Percentiles rank a stretch among this genome's conserved stretches.
Evolutionary conservation across 2,113 vertebrate genomes (phyloP).

Genomic region (Rhagologus leucostigma): DNA sequence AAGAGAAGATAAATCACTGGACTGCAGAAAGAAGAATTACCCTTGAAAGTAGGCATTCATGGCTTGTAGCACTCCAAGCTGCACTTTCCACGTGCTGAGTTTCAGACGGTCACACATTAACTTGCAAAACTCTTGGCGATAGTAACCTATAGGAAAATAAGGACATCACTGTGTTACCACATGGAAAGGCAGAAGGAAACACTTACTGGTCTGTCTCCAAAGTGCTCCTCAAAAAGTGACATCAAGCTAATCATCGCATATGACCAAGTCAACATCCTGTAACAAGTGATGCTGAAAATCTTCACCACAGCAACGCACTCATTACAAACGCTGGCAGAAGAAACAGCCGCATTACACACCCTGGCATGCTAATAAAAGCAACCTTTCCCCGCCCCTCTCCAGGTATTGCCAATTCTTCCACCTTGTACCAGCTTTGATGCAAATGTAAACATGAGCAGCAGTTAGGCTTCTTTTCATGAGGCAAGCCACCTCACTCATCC

Average conservation of each 20-base stretch:
- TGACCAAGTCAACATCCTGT: background rate
- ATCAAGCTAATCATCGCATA: background rate
- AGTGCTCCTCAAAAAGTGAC: background rate
- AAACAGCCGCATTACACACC: background rate
- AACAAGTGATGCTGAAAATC: background rate
- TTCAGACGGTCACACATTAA: conserved; percentile 91
- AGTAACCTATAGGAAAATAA: conserved; percentile 73
- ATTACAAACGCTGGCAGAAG: background rate
- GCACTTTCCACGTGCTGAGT: conserved; percentile 94
- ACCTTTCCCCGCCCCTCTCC: background rate
- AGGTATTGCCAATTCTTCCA: background rate
- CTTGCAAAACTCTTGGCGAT: conserved; percentile 84
- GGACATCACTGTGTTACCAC: background rate
- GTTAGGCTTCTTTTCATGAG: background rate
- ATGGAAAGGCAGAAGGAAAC: background rate
- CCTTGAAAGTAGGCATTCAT: conserved; percentile 92
- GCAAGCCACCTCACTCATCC: background rate
- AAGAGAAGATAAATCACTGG: background rate
- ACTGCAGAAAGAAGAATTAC: conserved; percentile 63
- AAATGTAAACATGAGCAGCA: background rate
- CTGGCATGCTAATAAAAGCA: background rate
- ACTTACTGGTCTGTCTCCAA: background rate
- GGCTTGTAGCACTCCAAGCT: conserved; percentile 86
- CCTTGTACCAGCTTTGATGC: background rate
- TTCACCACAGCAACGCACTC: background rate